A percentile compares a stretch with the other conserved stretches of the same genome.
phyloP scores from a whole-genome alignment of 1,140 invertebrate genomes.

The Lordiphosa clarofinis region DNA sequence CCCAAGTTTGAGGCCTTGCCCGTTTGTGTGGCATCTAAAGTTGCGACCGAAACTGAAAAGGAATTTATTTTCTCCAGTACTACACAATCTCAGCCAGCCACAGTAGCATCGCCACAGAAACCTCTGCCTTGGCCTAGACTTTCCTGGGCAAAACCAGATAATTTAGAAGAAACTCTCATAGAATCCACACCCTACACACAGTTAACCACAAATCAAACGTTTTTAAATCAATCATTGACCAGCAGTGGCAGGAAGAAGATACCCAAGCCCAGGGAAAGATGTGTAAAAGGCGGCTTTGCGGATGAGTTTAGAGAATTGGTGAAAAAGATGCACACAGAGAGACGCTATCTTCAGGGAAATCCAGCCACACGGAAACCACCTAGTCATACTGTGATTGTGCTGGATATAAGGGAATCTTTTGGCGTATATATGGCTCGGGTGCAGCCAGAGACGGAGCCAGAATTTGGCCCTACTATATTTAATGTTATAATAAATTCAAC shows the following conservation, averaged over 20 bases:
- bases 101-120: not conserved
- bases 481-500: not conserved
- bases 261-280: not conserved
- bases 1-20: not conserved
- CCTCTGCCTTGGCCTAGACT: not conserved
- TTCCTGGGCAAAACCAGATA: not conserved
- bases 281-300: not conserved
- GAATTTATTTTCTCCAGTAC: not conserved
- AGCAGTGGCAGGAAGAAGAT: not conserved
- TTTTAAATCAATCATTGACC: not conserved
- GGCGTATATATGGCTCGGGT: not conserved
- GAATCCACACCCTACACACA: constrained; percentile 1
- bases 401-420: constrained; percentile 3
- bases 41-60: no score
- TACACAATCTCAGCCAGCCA: not conserved
- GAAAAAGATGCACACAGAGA: not conserved
- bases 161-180: not conserved
- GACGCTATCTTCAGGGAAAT: not conserved
- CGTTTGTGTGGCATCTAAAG: not conserved
- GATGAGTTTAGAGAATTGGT: not conserved
- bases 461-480: not conserved
- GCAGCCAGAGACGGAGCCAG: not conserved
- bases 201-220: not conserved
- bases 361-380: constrained; percentile 1
- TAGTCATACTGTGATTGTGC: not conserved